A percentile compares a stretch with the other conserved stretches of the same genome.
phyloP scores from a whole-genome alignment of 1,140 invertebrate genomes.

The Brachionus sp. region DNA sequence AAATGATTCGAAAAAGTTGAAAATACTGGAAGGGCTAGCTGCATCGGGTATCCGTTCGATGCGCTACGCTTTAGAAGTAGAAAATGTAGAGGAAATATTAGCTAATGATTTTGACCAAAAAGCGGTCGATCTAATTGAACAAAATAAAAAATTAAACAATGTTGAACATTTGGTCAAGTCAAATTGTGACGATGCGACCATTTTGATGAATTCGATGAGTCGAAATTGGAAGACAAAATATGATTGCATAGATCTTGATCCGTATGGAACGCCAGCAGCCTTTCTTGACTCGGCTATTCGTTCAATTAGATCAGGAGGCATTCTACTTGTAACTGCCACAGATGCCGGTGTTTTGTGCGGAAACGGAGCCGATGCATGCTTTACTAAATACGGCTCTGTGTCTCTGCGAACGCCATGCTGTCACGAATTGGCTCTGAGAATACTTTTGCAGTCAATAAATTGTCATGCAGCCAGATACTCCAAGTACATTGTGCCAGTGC shows the following conservation, averaged over 20 bases:
- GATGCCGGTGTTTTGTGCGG: slow-evolving; percentile 96
- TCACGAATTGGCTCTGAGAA: slow-evolving; percentile 92
- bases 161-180: slow-evolving; percentile 72
- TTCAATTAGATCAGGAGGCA: slow-evolving; percentile 54
- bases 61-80: slow-evolving; percentile 88
- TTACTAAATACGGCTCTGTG: slow-evolving; percentile 86
- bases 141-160: slow-evolving; percentile 75
- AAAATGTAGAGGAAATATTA: slow-evolving; percentile 54
- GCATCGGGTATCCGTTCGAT: slow-evolving; percentile 91
- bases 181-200: slow-evolving; percentile 54
- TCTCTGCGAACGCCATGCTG: slow-evolving; percentile 77
- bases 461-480: slow-evolving; percentile 85
- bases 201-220: slow-evolving; percentile 52
- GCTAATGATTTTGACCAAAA: slow-evolving; percentile 88
- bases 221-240: slow-evolving; percentile 51
- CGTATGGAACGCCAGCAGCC: slow-evolving; percentile 87
- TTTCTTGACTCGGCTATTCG: slow-evolving; percentile 68
- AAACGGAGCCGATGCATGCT: slow-evolving; percentile 85
- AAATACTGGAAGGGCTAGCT: slow-evolving; percentile 78
- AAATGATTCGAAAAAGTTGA: slow-evolving; percentile 46
- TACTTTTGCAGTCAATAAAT: slow-evolving; percentile 83
- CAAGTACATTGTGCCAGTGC: slow-evolving; percentile 81
- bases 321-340: slow-evolving; percentile 89
- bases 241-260: slow-evolving; percentile 91
- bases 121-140: slow-evolving; percentile 79